A percentile compares a stretch with the other conserved stretches of the same genome.
Conservation (phyloP, 2,113 vertebrate species). For the Myrmophylax atrothorax region DNA sequence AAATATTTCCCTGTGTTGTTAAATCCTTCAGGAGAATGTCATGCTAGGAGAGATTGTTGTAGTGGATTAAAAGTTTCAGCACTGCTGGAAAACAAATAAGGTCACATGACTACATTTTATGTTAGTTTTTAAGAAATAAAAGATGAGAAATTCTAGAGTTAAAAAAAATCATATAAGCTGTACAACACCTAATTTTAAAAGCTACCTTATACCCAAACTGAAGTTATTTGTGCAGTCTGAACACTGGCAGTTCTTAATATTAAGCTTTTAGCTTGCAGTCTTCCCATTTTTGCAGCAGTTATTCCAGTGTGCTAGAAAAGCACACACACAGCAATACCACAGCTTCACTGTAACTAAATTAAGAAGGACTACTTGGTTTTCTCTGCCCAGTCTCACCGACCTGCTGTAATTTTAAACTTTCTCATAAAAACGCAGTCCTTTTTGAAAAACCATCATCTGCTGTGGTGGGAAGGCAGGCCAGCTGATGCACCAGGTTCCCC, state of each 20-base stretch:
- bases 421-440: background rate
- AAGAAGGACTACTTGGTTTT: background rate
- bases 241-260: background rate
- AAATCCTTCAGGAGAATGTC: background rate
- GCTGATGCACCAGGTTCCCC: background rate
- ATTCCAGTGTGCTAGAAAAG: background rate
- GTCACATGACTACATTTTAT: background rate
- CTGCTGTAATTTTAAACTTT: background rate
- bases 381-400: background rate
- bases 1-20: background rate
- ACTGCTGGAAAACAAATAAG: background rate
- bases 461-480: background rate
- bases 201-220: background rate
- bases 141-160: background rate
- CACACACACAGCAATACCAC: background rate
- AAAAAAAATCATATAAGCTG: background rate
- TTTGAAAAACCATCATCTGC: background rate
- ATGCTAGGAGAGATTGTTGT: background rate
- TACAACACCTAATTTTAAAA: background rate
- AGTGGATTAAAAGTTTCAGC: background rate
- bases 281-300: background rate
- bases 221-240: background rate
- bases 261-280: background rate
- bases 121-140: background rate
- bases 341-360: background rate